Conservation (phyloP, 2,888 invertebrate species). For the Tricholauxania praeusta region DNA sequence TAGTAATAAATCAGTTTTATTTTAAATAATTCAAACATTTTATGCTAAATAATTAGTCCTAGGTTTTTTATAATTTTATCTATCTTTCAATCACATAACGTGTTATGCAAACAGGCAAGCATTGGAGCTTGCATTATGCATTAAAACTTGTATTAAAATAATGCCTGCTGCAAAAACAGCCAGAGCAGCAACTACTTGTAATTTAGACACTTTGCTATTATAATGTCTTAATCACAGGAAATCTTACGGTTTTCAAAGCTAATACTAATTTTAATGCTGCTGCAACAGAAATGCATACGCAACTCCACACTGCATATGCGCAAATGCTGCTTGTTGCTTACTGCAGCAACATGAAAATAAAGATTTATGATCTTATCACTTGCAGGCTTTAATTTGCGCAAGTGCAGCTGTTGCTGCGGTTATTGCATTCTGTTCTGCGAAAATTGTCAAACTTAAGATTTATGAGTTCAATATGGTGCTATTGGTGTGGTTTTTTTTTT, state of each 20-base stretch:
- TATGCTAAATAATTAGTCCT: no score
- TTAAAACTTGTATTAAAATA: not conserved
- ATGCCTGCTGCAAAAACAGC: not conserved
- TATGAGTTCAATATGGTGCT: constrained; percentile 12
- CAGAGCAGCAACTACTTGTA: not conserved
- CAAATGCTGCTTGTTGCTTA: not conserved
- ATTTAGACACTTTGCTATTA: constrained; percentile 6
- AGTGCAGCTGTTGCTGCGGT: constrained; percentile 11
- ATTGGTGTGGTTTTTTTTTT: not conserved
- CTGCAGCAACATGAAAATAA: constrained; percentile 6
- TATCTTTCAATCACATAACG: no score
- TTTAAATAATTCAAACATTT: no score
- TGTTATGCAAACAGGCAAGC: no score
- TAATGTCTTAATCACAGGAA: constrained; percentile 39
- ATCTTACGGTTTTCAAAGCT: constrained; percentile 21
- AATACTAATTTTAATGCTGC: constrained; percentile 16
- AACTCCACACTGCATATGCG: not conserved
- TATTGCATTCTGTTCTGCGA: not conserved
- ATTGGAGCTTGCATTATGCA: no score
- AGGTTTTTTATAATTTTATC: no score
- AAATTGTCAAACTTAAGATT: constrained; percentile 7
- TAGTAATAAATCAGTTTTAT: no score
- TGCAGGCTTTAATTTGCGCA: constrained; percentile 1
- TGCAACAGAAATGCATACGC: not conserved
- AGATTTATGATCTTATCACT: constrained; percentile 25